Evolutionary conservation across 2,888 invertebrate species (phyloP).

Genomic region (Homarus gammarus): DNA sequence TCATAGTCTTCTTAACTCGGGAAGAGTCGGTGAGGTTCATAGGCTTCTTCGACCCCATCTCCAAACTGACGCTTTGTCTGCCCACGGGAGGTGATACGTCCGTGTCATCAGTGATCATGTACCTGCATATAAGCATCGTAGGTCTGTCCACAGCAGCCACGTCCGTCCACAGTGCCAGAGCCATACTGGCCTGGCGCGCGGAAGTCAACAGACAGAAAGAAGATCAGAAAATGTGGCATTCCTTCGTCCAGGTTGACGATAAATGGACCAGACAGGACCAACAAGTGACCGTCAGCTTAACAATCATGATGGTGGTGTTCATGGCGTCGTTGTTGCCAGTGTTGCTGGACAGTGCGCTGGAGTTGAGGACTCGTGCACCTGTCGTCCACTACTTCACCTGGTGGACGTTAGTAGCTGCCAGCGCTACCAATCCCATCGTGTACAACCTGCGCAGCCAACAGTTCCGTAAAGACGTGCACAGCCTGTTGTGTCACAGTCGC

Average conservation of each 20-base stretch:
- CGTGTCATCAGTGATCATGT: not conserved
- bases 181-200: not conserved
- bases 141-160: not conserved
- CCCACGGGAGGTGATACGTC: not conserved
- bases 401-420: not conserved
- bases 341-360: not conserved
- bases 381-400: constrained; percentile 3
- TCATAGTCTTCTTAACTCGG: not conserved
- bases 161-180: not conserved
- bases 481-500: too few species aligned
- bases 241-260: not conserved
- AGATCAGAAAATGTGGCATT: constrained; percentile 4
- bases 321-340: not conserved
- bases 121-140: not conserved
- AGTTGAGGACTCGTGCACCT: not conserved
- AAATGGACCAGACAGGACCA: not conserved
- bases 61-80: not conserved
- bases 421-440: not conserved
- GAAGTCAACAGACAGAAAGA: not conserved
- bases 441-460: not conserved
- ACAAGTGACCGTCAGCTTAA: not conserved
- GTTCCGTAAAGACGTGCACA: too few species aligned
- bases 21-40: not conserved
- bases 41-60: constrained; percentile 4
- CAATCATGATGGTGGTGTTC: not conserved